These are phyloP conservation scores for Plebejus argus DNA, from an alignment of 2,888 invertebrate species.

Conservation along the genomic window DNA sequence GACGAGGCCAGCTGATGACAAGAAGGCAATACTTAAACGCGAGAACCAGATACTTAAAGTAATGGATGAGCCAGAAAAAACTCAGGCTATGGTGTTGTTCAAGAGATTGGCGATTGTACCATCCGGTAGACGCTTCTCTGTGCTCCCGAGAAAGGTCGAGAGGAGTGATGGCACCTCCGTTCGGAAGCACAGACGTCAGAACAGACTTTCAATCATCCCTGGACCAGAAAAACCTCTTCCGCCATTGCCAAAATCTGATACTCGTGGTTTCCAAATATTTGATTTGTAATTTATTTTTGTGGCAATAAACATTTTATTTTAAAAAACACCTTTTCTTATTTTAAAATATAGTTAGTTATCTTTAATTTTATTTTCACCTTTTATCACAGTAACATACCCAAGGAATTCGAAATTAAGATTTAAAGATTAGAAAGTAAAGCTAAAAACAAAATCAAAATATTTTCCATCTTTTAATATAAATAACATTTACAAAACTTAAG, in stretches of 20 bases:
- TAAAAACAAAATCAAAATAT: conserved; percentile 39
- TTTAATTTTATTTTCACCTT: too few relatives aligned
- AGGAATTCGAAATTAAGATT: too few relatives aligned
- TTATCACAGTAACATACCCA: too few relatives aligned
- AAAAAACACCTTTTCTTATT: too few relatives aligned
- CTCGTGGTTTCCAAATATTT: conserved; percentile 65
- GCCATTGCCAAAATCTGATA: conserved; percentile 56
- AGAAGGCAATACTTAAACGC: conserved; percentile 63
- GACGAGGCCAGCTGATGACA: conserved; percentile 61
- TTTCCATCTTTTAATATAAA: conserved; percentile 66
- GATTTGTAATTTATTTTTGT: conserved; percentile 52
- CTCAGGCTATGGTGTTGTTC: conserved; percentile 65
- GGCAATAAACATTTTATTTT: too few relatives aligned
- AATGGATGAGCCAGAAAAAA: conserved; percentile 60
- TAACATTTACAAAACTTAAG: conserved; percentile 65
- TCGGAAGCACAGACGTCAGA: conserved; percentile 60
- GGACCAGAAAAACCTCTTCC: conserved; percentile 61
- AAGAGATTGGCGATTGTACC: conserved; percentile 71
- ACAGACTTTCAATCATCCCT: conserved; percentile 65
- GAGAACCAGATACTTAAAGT: conserved; percentile 61
- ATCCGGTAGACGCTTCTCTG: conserved; percentile 63
- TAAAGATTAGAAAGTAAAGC: not conserved
- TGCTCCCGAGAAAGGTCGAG: conserved; percentile 59
- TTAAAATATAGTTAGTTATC: too few relatives aligned
- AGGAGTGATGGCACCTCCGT: conserved; percentile 51